These are phyloP conservation scores for Drosophila rhopaloa DNA, from an alignment of 1,140 invertebrate genomes.

Conservation along the genomic window DNA sequence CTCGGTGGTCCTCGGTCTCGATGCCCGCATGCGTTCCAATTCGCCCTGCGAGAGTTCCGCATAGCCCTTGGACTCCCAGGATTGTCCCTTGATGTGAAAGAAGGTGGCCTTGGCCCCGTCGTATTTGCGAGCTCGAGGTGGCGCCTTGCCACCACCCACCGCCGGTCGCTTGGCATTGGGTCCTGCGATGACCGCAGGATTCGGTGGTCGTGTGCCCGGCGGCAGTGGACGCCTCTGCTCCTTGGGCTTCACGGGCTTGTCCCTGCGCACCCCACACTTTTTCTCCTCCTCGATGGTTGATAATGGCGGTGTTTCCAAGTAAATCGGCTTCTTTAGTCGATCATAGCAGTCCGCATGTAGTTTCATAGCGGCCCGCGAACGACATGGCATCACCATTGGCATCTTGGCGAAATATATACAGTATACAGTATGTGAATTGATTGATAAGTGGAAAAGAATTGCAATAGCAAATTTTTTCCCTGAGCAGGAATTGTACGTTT, in stretches of 20 bases:
- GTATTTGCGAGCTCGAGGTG: conserved; percentile 22
- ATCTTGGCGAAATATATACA: conserved; percentile 16
- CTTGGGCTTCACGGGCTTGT: conserved; percentile 17
- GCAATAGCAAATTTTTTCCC: background rate
- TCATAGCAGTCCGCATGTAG: conserved; percentile 61
- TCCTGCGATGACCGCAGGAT: background rate
- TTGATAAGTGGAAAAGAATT: background rate
- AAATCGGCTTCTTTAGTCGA: conserved; percentile 37
- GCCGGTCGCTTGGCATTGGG: background rate
- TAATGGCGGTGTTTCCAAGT: conserved; percentile 14
- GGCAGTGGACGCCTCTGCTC: conserved; percentile 20
- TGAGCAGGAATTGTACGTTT: background rate
- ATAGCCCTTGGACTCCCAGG: conserved; percentile 63
- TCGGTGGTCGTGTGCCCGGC: conserved; percentile 50
- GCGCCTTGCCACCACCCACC: conserved; percentile 24
- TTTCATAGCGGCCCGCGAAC: conserved; percentile 14
- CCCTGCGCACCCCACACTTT: conserved; percentile 18
- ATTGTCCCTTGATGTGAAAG: conserved; percentile 59
- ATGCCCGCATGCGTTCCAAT: conserved; percentile 48
- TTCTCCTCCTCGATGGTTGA: conserved; percentile 6
- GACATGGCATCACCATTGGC: conserved; percentile 55
- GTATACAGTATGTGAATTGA: no score
- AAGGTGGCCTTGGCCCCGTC: conserved; percentile 59
- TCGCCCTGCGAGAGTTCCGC: conserved; percentile 40
- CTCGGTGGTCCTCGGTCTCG: conserved; percentile 42